These are phyloP conservation scores for Episyrphus balteatus DNA, from an alignment of 1,140 invertebrate genomes.

Conservation along the genomic window DNA sequence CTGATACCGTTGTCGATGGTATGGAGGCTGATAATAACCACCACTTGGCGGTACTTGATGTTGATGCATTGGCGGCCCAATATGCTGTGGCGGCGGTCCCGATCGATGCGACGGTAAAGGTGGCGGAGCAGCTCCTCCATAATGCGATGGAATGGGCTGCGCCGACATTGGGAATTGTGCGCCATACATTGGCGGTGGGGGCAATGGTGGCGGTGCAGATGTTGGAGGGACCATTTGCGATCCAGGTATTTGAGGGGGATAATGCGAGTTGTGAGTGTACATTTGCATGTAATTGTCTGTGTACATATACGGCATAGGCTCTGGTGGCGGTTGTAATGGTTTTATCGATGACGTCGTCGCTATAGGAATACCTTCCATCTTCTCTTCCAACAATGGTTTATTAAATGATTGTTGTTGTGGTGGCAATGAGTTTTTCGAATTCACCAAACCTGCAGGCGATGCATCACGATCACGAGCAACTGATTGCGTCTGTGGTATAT, in stretches of 20 bases:
- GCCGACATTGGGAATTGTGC: background rate
- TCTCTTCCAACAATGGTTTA: background rate
- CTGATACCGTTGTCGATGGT: background rate
- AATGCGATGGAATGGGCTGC: background rate
- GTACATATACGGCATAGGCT: background rate
- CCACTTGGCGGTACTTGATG: background rate
- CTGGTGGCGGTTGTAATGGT: slow-evolving; percentile 6
- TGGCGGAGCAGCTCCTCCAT: background rate
- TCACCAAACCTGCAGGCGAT: slow-evolving; percentile 3
- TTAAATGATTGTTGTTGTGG: background rate
- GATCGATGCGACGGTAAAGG: slow-evolving; percentile 2
- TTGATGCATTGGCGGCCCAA: background rate
- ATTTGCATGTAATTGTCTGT: slow-evolving; percentile 7
- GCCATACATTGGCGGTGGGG: background rate
- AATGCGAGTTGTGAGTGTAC: slow-evolving; percentile 5
- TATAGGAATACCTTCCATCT: background rate
- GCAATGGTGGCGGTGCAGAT: slow-evolving; percentile 21
- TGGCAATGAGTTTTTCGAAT: slow-evolving; percentile 8
- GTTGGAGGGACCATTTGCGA: slow-evolving; percentile 19
- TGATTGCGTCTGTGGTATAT: slow-evolving; percentile 5
- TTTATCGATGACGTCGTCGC: slow-evolving; percentile 3
- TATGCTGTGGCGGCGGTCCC: background rate
- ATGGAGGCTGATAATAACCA: background rate
- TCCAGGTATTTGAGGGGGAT: slow-evolving; percentile 1
- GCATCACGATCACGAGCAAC: slow-evolving; percentile 13